These are phyloP conservation scores for Blennius ocellaris DNA, from an alignment of 2,113 vertebrate genomes.

Conservation along the genomic window DNA sequence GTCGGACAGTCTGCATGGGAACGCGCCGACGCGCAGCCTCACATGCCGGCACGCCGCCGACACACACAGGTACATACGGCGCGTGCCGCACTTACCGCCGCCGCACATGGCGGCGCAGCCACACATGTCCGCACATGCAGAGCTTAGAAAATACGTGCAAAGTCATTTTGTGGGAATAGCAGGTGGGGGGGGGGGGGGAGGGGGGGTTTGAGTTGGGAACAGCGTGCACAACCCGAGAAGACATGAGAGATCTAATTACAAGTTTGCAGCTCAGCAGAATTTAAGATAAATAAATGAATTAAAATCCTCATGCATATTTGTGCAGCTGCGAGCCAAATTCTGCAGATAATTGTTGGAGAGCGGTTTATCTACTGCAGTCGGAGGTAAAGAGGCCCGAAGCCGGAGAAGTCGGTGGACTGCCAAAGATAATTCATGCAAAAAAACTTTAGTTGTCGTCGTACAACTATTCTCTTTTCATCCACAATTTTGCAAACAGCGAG, in stretches of 20 bases:
- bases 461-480: no score
- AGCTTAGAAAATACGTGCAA: conserved; percentile 18
- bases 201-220: background rate
- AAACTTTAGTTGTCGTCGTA: no score
- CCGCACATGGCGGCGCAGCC: background rate
- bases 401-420: conserved; percentile 8
- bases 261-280: background rate
- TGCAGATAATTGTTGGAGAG: conserved; percentile 3
- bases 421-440: background rate
- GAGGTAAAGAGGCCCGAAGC: conserved; percentile 22
- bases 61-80: conserved; percentile 1
- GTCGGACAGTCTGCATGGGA: conserved; percentile 63
- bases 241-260: background rate
- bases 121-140: conserved; percentile 2
- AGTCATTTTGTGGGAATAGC: no score
- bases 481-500: no score
- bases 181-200: no score
- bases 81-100: no score
- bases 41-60: conserved; percentile 44
- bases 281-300: background rate
- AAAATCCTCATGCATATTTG: background rate
- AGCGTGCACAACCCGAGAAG: background rate
- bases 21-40: conserved; percentile 45
- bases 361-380: conserved; percentile 19
- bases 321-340: background rate